These are phyloP conservation scores for Muscidifurax raptorellus DNA, from an alignment of 1,140 invertebrate species.

Conservation along the genomic window DNA sequence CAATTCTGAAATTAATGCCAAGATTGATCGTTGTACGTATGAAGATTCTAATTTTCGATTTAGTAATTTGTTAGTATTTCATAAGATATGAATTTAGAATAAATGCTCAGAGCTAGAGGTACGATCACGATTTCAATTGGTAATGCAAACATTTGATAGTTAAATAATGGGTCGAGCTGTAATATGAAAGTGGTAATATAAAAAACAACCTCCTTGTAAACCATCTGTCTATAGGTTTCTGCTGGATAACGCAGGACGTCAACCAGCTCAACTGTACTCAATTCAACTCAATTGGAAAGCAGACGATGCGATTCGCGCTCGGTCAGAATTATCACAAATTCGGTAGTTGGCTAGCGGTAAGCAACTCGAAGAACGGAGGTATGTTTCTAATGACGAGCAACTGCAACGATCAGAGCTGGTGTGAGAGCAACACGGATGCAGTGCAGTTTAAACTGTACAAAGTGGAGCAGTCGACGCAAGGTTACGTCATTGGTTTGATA, in stretches of 20 bases:
- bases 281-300: not conserved
- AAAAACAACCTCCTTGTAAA: not conserved
- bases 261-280: constrained; percentile 11
- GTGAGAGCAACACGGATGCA: not conserved
- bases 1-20: no score
- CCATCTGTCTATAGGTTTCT: not conserved
- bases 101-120: no score
- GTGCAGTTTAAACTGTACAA: not conserved
- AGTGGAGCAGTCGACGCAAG: not conserved
- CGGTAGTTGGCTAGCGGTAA: constrained; percentile 1
- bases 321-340: not conserved
- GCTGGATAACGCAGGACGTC: not conserved
- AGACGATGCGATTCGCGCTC: not conserved
- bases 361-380: not conserved
- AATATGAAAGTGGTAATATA: not conserved
- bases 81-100: no score
- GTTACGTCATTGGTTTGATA: not conserved
- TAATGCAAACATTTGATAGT: not conserved
- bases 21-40: no score
- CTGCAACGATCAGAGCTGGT: constrained; percentile 19
- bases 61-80: no score
- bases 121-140: not conserved
- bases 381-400: not conserved
- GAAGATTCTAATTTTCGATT: no score
- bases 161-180: not conserved